A percentile compares a stretch with the other conserved stretches of the same genome.
Conservation (phyloP, 2,888 invertebrate species). For the Uropetala carovei region DNA sequence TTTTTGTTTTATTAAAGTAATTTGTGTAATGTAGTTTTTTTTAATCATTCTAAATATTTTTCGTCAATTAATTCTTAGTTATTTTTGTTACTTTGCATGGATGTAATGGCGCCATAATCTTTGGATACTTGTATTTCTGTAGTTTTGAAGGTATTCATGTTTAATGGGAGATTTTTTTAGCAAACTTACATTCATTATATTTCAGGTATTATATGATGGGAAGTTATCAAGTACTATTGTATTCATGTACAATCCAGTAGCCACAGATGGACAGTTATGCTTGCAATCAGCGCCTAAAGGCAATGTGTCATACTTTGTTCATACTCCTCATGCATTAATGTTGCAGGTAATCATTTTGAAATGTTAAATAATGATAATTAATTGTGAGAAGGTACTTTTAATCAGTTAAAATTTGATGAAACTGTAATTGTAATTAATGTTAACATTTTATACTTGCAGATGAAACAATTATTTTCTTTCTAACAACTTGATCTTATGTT, state of each 20-base stretch:
- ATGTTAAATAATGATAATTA: neutral
- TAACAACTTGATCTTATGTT: no score
- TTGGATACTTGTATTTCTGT: neutral
- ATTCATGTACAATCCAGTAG: conserved; percentile 99
- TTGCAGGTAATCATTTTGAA: conserved; percentile 87
- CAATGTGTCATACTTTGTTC: conserved; percentile 98
- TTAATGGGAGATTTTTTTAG: neutral
- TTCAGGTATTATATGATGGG: conserved; percentile 98
- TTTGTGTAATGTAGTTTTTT: neutral
- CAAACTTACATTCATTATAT: conserved; percentile 56
- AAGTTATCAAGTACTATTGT: conserved; percentile 97
- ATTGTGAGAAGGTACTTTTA: neutral
- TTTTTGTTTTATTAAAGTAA: no score
- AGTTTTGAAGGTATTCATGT: neutral
- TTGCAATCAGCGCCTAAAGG: conserved; percentile 99
- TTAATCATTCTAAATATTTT: neutral
- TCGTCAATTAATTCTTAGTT: neutral
- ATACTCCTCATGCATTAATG: conserved; percentile 99
- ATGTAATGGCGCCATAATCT: conserved; percentile 5
- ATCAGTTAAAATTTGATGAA: neutral
- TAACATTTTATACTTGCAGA: neutral
- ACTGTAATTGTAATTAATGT: neutral
- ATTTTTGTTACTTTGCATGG: neutral
- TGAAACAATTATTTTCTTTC: neutral
- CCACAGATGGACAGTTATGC: conserved; percentile 99